Evolutionary conservation across 1,140 invertebrate genomes (phyloP).

Genomic region (Calephelis nemesis): DNA sequence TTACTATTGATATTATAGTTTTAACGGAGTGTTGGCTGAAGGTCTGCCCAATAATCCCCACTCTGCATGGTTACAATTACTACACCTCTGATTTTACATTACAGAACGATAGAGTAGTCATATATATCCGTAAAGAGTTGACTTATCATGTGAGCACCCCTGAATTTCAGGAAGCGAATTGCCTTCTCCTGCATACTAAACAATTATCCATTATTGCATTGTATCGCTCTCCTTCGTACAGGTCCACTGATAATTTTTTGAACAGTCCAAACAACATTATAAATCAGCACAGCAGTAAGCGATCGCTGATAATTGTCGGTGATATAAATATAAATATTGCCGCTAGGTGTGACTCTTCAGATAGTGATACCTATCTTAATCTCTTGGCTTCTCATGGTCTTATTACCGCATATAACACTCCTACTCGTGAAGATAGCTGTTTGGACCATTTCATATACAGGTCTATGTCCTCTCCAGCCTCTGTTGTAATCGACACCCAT

Average conservation of each 20-base stretch:
- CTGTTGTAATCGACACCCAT: neutral
- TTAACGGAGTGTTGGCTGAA: neutral
- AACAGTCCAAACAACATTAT: neutral
- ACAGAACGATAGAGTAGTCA: too few species aligned
- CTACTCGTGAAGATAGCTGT: conserved; percentile 12
- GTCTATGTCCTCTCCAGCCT: neutral
- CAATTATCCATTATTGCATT: too few species aligned
- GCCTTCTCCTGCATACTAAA: too few species aligned
- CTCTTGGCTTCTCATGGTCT: conserved; percentile 11
- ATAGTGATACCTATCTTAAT: conserved; percentile 11
- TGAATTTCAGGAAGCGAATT: neutral
- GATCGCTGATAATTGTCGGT: conserved; percentile 4
- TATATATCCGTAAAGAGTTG: neutral
- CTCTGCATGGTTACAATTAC: too few species aligned
- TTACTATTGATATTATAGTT: neutral
- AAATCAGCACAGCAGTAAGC: neutral
- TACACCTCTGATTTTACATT: too few species aligned
- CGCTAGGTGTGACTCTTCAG: neutral
- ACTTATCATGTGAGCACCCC: neutral
- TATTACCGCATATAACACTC: neutral
- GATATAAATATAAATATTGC: conserved; percentile 20
- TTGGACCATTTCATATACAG: neutral
- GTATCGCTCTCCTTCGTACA: too few species aligned
- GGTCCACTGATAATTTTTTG: too few species aligned
- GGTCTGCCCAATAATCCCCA: too few species aligned